A percentile compares a stretch with the other conserved stretches of the same genome.
Conservation (phyloP, 1,140 invertebrate species). For the Hyles euphorbiae region DNA sequence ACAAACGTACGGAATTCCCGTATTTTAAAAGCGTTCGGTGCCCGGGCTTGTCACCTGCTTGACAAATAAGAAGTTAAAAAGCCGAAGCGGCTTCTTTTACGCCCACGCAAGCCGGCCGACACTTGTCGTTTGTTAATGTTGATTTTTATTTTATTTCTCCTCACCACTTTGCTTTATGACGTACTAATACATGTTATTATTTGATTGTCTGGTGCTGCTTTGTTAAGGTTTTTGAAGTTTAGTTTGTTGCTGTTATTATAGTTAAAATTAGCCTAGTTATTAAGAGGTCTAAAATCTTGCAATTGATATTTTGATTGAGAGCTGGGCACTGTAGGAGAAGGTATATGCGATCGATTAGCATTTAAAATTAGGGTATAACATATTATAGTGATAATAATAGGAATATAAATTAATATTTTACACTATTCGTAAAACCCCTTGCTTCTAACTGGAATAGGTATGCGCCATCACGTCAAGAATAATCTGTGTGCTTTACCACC, state of each 20-base stretch:
- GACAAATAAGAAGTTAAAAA: constrained; percentile 13
- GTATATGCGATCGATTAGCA: too few relatives aligned
- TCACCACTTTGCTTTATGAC: constrained; percentile 12
- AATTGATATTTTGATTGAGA: too few relatives aligned
- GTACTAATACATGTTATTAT: constrained; percentile 4
- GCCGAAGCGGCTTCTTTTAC: constrained; percentile 36
- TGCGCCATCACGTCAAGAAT: too few relatives aligned
- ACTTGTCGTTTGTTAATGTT: constrained; percentile 40
- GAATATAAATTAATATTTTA: too few relatives aligned
- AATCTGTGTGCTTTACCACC: too few relatives aligned
- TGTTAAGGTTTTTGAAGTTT: background rate
- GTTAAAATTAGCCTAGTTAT: too few relatives aligned
- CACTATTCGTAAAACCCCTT: too few relatives aligned
- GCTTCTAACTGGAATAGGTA: too few relatives aligned
- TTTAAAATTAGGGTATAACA: too few relatives aligned
- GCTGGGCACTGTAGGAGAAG: too few relatives aligned
- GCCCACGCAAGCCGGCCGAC: constrained; percentile 39
- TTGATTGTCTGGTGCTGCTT: background rate
- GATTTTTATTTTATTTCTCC: constrained; percentile 30
- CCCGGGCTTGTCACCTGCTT: constrained; percentile 10
- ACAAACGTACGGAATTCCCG: constrained; percentile 5
- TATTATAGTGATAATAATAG: too few relatives aligned
- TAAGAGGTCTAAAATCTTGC: too few relatives aligned
- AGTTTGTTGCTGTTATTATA: background rate
- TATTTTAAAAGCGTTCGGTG: background rate